A percentile compares a stretch with the other conserved stretches of the same genome.
phyloP scores from a whole-genome alignment of 1,140 invertebrate genomes.

The Eueides isabella region DNA sequence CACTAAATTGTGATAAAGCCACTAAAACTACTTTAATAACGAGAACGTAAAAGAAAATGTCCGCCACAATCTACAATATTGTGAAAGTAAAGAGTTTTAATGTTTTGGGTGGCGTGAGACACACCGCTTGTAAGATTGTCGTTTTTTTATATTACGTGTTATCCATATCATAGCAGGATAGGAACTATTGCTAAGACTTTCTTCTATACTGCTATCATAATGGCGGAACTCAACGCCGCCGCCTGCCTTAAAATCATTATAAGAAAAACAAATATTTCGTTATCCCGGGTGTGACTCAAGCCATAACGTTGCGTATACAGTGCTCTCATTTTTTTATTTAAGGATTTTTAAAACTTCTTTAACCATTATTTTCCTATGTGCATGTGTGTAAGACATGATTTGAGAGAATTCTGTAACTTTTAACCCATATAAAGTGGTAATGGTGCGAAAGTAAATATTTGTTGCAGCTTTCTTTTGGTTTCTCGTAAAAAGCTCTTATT shows the following conservation, averaged over 20 bases:
- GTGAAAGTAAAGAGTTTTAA: background rate
- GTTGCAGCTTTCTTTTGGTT: background rate
- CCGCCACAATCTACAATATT: constrained; percentile 5
- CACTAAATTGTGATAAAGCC: background rate
- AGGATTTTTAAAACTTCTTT: too few species aligned
- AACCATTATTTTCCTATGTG: background rate
- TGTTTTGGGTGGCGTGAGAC: background rate
- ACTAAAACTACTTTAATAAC: background rate
- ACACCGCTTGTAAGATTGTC: background rate
- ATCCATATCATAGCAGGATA: too few species aligned
- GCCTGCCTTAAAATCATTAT: too few species aligned
- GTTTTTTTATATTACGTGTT: background rate
- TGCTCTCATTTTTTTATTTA: too few species aligned
- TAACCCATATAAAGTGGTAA: background rate
- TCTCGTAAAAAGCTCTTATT: background rate
- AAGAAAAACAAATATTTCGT: too few species aligned
- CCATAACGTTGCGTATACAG: too few species aligned
- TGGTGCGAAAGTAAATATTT: background rate
- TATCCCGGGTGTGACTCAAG: too few species aligned
- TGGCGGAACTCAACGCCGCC: too few species aligned
- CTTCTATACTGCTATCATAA: too few species aligned
- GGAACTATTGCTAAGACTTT: too few species aligned
- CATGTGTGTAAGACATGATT: background rate
- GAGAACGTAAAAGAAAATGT: constrained; percentile 6
- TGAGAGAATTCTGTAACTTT: background rate